These are phyloP conservation scores for Campaea margaritaria DNA, from an alignment of 2,888 invertebrate species.

Conservation along the genomic window DNA sequence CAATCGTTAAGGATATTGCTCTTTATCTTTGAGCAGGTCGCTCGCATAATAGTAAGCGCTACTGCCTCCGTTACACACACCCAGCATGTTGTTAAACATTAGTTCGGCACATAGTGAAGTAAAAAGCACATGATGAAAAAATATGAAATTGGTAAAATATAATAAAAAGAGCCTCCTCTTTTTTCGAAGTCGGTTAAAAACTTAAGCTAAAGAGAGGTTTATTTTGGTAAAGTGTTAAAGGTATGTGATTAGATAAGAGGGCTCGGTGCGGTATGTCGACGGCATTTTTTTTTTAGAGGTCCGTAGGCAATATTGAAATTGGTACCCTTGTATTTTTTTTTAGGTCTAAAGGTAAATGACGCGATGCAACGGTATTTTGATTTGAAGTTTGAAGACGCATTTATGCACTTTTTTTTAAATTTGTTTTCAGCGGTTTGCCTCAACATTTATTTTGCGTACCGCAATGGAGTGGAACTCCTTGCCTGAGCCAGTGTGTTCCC, in stretches of 20 bases:
- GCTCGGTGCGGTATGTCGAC: neutral
- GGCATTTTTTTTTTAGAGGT: constrained; percentile 10
- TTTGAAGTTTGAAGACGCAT: neutral
- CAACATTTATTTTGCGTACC: no score
- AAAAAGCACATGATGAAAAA: constrained; percentile 7
- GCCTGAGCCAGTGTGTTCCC: no score
- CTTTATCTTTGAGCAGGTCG: neutral
- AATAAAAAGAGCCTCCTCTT: no score
- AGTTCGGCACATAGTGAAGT: constrained; percentile 20
- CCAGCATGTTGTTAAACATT: neutral
- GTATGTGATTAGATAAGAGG: neutral
- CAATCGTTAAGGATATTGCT: no score
- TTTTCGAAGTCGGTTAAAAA: no score
- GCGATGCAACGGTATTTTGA: neutral
- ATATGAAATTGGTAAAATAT: constrained; percentile 4
- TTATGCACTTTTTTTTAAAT: no score
- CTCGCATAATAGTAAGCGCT: neutral
- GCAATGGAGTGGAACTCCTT: no score
- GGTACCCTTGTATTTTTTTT: neutral
- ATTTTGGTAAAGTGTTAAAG: constrained; percentile 30
- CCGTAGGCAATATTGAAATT: no score
- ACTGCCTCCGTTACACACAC: neutral
- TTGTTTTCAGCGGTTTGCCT: no score
- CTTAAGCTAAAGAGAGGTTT: constrained; percentile 30
- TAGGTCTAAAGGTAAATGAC: neutral